Base-by-base conservation (phyloP, 2,797 vertebrate genomes). In the Xerus rutilus region DNA sequence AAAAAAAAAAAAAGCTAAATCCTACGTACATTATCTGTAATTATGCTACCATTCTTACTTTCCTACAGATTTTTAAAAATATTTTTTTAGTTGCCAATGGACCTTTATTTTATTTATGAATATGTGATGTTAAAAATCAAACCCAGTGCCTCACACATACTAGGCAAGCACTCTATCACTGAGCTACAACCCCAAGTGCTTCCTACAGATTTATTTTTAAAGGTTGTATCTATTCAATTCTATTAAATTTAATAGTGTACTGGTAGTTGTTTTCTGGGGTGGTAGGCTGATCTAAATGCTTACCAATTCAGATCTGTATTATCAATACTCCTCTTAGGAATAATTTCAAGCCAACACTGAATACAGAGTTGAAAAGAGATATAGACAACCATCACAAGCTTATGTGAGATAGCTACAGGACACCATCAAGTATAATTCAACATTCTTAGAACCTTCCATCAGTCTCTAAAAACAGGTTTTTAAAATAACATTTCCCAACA, bases 321-420 rank as follows among this genome's bases (percentile, higher is more conserved):
- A 32, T 72, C 78, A 90, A 83, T 52, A 89, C 13, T 86, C n/a
- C 30, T 25, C 67, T 78, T 49, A 83, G 9, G 12, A 35, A 35
- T 35, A 86, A 84, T 84, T 92, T 87, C 82, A 87, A 90, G 57
- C 39, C 64, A 90, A 67, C 8, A 92, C 62, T 82, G 49, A 96
- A 86, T 12, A 52, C 10, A 65, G 28, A 25, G n/a, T 25, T 89
- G 45, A 87, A 18, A 92, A 47, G 67, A 86, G 35, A 78, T 78
- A 28, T 7, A 74, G 47, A 74, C 35, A 93, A 91, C 28, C 49
- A 91, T 35, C 64, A 49, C 17, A 67, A 78, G 59, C 47, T 18
- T 35, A 13, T 49, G 45, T 72, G 64, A 87, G 9, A 87, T 35
- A 45, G 45, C 49, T 79, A 35, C 10, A 65, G 17, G 47, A 93